phyloP scores from a whole-genome alignment of 2,113 vertebrate genomes.

The Silurus asotus region DNA sequence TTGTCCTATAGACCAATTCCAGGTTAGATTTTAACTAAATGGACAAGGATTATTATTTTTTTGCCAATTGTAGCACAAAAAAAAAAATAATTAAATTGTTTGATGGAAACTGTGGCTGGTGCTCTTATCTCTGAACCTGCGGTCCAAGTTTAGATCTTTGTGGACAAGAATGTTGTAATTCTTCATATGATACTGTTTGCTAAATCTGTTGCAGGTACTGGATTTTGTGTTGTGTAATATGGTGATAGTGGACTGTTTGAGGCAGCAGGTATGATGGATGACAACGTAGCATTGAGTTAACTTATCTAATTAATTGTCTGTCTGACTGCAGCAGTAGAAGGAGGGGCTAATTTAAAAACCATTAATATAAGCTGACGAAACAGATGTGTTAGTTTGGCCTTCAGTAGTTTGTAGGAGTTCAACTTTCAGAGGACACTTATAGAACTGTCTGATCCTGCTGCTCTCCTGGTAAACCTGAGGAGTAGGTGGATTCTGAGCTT shows the following conservation, averaged over 20 bases:
- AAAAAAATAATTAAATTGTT: not conserved
- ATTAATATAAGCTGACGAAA: constrained; percentile 19
- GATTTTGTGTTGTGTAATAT: not conserved
- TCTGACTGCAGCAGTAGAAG: not conserved
- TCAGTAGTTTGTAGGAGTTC: not conserved
- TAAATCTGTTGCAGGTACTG: not conserved
- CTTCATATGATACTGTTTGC: not conserved
- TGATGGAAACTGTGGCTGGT: not conserved
- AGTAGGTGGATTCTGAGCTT: not conserved
- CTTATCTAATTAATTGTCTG: constrained; percentile 9
- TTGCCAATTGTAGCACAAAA: not conserved
- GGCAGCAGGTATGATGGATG: constrained; percentile 16
- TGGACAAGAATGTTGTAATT: constrained; percentile 10
- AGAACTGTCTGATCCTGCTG: not conserved
- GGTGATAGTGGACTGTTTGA: not conserved
- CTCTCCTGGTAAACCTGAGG: not conserved
- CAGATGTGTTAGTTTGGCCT: constrained; percentile 23
- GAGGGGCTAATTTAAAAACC: constrained; percentile 9
- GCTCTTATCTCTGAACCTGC: constrained; percentile 9
- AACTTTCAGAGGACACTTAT: not conserved
- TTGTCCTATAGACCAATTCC: constrained; percentile 27
- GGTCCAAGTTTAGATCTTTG: constrained; percentile 3
- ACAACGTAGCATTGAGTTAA: not conserved
- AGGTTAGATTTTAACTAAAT: constrained; percentile 6
- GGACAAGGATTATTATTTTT: not conserved